Base-by-base conservation (phyloP, 37 sponge, comb jelly and placozoan genomes). In the Aplysina aerophoba region DNA sequence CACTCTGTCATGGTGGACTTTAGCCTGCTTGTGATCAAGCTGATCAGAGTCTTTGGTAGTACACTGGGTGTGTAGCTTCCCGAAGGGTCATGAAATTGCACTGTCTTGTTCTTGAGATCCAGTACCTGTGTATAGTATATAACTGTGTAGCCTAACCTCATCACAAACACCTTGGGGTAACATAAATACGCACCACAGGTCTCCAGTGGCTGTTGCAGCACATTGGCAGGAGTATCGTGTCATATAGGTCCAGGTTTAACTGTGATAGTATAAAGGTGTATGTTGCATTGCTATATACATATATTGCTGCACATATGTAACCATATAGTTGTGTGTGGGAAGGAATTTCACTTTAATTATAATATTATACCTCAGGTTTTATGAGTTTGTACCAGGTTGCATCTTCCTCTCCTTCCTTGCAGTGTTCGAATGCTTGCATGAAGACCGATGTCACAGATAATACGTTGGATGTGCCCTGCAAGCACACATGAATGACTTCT, bases 181-280 rank as follows among this genome's bases (percentile, higher is more conserved):
- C 19, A 20, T 19, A 58, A 20, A 58, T 19, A 58, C 59, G 19
- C 59, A 58, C 59, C 59, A 58, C 59, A 58, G 19, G 59, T 58
- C 59, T 58, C 59, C 59, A 58, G 59, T 58, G 59, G 19, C 59
- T 58, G 59, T 58, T 58, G 59, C 59, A 20, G 19, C 59, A 58
- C 59, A 58, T 19, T 58, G 59, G 59, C 15, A 58, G 59, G 59
- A 58, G 59, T 58, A 58, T 19, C 15, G 59, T 58, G 19, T 58
- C 59, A 58, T 58, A 58, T 15, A 58, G 59, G 59, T 58, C 59
- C 59, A 58, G 59, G 59, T 58, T 58, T 20, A 58, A 20, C 59
- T 58, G 59, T 58, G 59, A 58, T 58, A 19, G 59, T 58, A 58
- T 58, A 20, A 58, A 58, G 19, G 59, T n/a, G n/a, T n/a, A n/a